A percentile compares a stretch with the other conserved stretches of the same genome.
phyloP scores from a whole-genome alignment of 2,797 vertebrate species.

The Spondyliosoma cantharus region DNA sequence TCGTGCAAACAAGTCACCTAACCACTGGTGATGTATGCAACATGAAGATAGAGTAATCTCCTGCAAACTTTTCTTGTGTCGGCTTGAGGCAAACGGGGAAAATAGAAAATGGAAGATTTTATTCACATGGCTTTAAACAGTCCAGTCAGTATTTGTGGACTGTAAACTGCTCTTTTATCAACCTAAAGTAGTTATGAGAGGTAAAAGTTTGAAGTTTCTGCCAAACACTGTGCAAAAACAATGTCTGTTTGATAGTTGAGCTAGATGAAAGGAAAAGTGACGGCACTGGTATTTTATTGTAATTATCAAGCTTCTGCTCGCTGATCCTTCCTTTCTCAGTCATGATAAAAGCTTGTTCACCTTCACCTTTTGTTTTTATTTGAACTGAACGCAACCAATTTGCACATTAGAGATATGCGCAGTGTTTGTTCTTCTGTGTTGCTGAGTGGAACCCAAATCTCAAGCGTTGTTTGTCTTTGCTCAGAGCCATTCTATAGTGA shows the following conservation, averaged over 20 bases:
- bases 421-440: conserved; percentile 22
- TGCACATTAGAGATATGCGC: conserved; percentile 34
- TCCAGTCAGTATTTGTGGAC: neutral
- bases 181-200: too few relatives aligned
- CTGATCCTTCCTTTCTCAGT: conserved; percentile 23
- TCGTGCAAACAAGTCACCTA: conserved; percentile 29
- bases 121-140: neutral
- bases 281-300: conserved; percentile 20
- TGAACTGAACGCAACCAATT: conserved; percentile 29
- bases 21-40: conserved; percentile 46
- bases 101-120: conserved; percentile 15
- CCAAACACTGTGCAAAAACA: neutral
- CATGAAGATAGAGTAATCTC: conserved; percentile 57
- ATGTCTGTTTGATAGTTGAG: conserved; percentile 25
- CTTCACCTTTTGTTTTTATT: conserved; percentile 29
- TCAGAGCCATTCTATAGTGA: conserved; percentile 20
- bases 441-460: conserved; percentile 21
- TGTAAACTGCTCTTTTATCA: neutral
- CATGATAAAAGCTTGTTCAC: conserved; percentile 43
- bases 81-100: neutral
- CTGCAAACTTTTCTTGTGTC: conserved; percentile 28
- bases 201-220: too few relatives aligned
- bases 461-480: conserved; percentile 27
- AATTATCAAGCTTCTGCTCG: conserved; percentile 37
- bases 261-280: conserved; percentile 52